Percentiles rank a stretch among this genome's conserved stretches.
Evolutionary conservation across 2,888 invertebrate species (phyloP).

Genomic region (Leptogaster cylindrica): DNA sequence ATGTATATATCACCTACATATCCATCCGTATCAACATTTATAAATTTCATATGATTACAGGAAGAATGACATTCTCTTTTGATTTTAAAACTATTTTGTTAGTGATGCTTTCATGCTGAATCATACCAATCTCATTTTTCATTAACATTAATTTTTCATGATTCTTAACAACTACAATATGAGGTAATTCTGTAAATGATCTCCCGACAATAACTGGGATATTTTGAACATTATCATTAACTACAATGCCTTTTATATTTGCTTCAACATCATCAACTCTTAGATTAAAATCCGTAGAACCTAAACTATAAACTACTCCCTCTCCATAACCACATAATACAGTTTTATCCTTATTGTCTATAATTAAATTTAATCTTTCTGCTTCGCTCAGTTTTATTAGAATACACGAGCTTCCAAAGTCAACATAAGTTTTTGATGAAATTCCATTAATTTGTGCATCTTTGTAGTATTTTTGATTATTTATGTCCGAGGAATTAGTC

Average conservation of each 20-base stretch:
- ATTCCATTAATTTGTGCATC: background rate
- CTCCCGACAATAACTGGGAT: conserved; percentile 11
- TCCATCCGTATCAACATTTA: background rate
- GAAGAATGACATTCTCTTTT: background rate
- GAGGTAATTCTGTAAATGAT: background rate
- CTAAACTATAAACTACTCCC: background rate
- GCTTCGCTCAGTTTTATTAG: background rate
- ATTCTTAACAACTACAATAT: background rate
- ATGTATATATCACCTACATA: conserved; percentile 2
- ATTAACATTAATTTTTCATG: background rate
- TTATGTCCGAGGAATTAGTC: too few species aligned
- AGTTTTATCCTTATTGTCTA: background rate
- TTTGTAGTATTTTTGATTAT: conserved; percentile 1
- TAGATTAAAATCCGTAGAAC: background rate
- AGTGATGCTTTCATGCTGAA: background rate
- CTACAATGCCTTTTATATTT: conserved; percentile 1
- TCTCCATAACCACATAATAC: conserved; percentile 5
- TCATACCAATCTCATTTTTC: background rate
- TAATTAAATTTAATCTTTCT: background rate
- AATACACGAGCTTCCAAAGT: conserved; percentile 1
- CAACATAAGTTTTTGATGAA: background rate
- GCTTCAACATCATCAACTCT: conserved; percentile 25
- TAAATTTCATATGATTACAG: background rate
- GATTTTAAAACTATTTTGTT: background rate
- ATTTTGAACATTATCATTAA: conserved; percentile 18